phyloP scores from a whole-genome alignment of 2,797 vertebrate species.

The Gobionotothen gibberifrons region DNA sequence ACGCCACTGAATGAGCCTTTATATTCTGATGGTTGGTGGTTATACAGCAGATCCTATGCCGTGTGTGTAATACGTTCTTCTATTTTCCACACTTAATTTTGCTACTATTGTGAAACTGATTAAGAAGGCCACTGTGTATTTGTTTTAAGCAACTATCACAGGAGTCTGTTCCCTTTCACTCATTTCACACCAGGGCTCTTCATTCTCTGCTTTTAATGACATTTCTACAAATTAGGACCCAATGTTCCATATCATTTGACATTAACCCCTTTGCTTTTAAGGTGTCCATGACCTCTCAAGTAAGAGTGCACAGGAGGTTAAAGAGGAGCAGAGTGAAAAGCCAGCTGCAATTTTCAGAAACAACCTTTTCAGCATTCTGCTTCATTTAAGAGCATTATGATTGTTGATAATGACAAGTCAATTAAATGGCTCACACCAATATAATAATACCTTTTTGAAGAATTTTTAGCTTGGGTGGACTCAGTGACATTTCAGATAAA shows the following conservation, averaged over 20 bases:
- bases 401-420: not conserved
- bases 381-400: not conserved
- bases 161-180: not conserved
- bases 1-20: not conserved
- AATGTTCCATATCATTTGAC: conserved; percentile 17
- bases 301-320: conserved; percentile 18
- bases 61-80: not conserved
- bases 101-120: not conserved
- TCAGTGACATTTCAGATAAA: conserved; percentile 80
- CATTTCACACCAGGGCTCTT: conserved; percentile 10
- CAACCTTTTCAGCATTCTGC: not conserved
- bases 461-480: conserved; percentile 77
- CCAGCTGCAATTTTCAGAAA: conserved; percentile 17
- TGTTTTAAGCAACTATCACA: not conserved
- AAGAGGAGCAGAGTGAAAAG: conserved; percentile 23
- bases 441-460: conserved; percentile 76
- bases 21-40: not conserved
- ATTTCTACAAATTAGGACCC: conserved; percentile 4
- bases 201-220: not conserved
- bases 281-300: conserved; percentile 32
- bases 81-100: not conserved
- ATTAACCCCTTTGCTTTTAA: conserved; percentile 21
- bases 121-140: not conserved
- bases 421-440: conserved; percentile 6
- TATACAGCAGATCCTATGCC: not conserved